Evolutionary conservation across 2,113 vertebrate genomes (phyloP), one percentile per base, ranked within the genome.

Genomic region (Leptosomus discolor): DNA sequence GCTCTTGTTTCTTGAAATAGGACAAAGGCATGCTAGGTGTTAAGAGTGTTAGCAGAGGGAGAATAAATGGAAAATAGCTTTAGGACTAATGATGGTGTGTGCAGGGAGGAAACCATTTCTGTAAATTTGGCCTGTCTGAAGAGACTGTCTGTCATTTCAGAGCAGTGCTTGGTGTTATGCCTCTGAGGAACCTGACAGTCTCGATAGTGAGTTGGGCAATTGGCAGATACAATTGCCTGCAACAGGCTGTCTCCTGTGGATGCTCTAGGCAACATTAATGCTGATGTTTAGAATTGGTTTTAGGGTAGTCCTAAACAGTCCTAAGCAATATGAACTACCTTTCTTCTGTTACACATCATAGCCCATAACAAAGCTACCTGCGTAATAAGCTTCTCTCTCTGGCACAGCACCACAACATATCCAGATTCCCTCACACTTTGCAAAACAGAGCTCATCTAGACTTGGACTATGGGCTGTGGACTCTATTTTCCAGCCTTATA

Each of bases 201-300:
- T 60, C 41, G 12, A 5, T 15, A n/a, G 24, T 7, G 32, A 73
- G n/a, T 8, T 60, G 57, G 63, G 30, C n/a, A 64, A 1, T 7
- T 70, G 73, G 30, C 61, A 94, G 73, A 32, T 81, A 37, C 16
- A 18, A 1, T 41, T 56, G 24, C 14, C 36, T 56, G 2, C 13
- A 2, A 9, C 53, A 10, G n/a, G 8, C 0, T 34, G 26, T 54
- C 11, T 79, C 46, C 48, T 22, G 30, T 32, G 14, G 26, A 18
- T 45, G 4, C 48, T 85, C 15, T 9, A 4, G 39, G 24, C 16
- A 69, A 3, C 0, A 0, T 46, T 78, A 50, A 12, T 71, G 16
- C 22, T 85, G 22, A 11, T 58, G 11, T 39, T 82, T 39, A 73
- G 37, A 74, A 22, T 3, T 37, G 24, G 5, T 17, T 77, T 75